A percentile compares a stretch with the other conserved stretches of the same genome.
phyloP scores from a whole-genome alignment of 2,797 vertebrate species.

The Cyprinodon diabolis region DNA sequence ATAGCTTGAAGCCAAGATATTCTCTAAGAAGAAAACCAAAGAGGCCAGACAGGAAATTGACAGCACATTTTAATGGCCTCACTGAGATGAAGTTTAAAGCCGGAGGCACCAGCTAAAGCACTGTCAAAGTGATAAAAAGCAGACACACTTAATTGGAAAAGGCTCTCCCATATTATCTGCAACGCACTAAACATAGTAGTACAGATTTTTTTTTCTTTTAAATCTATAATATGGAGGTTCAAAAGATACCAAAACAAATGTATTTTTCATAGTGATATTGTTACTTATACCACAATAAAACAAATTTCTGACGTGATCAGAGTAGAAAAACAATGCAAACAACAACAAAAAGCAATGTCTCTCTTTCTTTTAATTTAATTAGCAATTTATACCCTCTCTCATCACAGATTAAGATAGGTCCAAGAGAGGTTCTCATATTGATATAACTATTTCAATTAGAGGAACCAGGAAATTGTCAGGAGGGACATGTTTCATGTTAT shows the following conservation, averaged over 20 bases:
- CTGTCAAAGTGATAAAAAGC: slow-evolving; percentile 12
- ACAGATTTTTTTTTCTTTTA: not conserved
- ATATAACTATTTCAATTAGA: not conserved
- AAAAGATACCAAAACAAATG: not conserved
- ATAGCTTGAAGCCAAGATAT: slow-evolving; percentile 29
- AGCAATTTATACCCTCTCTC: not conserved
- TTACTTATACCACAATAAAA: not conserved
- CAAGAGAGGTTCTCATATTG: not conserved
- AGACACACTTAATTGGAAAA: slow-evolving; percentile 30
- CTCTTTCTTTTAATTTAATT: not conserved
- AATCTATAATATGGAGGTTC: not conserved
- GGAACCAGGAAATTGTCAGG: not conserved
- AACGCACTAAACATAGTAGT: not conserved
- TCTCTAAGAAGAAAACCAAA: slow-evolving; percentile 18
- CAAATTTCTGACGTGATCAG: not conserved
- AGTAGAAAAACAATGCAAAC: not conserved
- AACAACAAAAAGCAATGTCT: not conserved
- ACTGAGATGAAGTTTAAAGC: slow-evolving; percentile 40
- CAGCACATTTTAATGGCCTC: slow-evolving; percentile 44
- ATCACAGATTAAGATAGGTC: not conserved
- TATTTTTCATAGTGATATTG: not conserved
- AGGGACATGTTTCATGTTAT: not conserved
- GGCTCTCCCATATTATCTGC: slow-evolving; percentile 3
- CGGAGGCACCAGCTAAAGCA: slow-evolving; percentile 10
- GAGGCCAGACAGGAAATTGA: slow-evolving; percentile 47